Percentiles rank a stretch among this genome's conserved stretches.
Evolutionary conservation across 2,888 invertebrate species (phyloP).

Genomic region (Stramonita haemastoma): DNA sequence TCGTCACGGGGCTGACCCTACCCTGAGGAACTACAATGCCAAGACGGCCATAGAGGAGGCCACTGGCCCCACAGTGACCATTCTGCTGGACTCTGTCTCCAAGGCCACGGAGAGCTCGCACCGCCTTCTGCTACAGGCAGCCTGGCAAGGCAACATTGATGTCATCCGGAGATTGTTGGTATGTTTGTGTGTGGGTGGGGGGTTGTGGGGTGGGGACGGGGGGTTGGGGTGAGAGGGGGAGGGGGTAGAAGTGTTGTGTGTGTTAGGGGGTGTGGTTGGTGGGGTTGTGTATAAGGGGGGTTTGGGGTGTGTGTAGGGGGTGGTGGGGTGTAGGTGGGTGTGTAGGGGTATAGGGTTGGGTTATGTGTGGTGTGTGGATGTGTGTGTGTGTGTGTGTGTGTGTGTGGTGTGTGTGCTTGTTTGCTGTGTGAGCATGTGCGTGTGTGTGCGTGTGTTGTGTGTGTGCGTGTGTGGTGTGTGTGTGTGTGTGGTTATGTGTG

Average conservation of each 20-base stretch:
- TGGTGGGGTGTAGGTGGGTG: too few species aligned
- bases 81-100: slow-evolving; percentile 72
- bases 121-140: slow-evolving; percentile 73
- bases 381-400: background rate
- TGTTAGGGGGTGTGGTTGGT: background rate
- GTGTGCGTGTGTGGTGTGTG: too few species aligned
- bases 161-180: slow-evolving; percentile 72
- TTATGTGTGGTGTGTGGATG: background rate
- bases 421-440: background rate
- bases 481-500: too few species aligned
- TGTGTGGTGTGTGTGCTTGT: slow-evolving; percentile 1
- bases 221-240: background rate
- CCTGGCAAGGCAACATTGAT: slow-evolving; percentile 75
- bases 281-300: background rate
- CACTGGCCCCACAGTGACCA: slow-evolving; percentile 67
- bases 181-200: slow-evolving; percentile 43
- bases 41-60: slow-evolving; percentile 75
- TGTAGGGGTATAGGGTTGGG: too few species aligned
- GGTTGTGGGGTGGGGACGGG: background rate
- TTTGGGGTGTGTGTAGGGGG: background rate
- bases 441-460: background rate
- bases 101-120: slow-evolving; percentile 66
- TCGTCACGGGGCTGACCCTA: slow-evolving; percentile 74
- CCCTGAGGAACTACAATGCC: slow-evolving; percentile 73
- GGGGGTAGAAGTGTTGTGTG: background rate